Percentiles rank a stretch among this genome's conserved stretches.
These are phyloP conservation scores for Drosophila bocki DNA, from an alignment of 1,140 invertebrate species.

Conservation along the genomic window DNA sequence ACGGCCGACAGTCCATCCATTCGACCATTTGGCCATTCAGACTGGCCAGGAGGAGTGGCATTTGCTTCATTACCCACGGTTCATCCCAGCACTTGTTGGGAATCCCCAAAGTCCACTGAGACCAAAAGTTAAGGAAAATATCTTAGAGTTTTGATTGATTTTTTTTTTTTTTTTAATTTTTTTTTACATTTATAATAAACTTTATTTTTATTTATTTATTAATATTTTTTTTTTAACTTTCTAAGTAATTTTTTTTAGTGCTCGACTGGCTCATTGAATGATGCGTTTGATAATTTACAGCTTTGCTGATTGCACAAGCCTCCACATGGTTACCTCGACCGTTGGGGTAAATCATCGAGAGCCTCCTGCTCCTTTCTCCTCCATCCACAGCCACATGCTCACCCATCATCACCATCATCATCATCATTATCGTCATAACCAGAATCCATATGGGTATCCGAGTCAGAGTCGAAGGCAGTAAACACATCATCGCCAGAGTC, in stretches of 20 bases:
- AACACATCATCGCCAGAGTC: constrained; percentile 33
- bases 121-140: not conserved
- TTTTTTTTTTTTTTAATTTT: not conserved
- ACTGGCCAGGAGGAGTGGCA: constrained; percentile 20
- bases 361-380: not conserved
- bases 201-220: not conserved
- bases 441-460: constrained; percentile 3
- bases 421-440: constrained; percentile 14
- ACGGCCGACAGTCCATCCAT: constrained; percentile 14
- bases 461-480: constrained; percentile 6
- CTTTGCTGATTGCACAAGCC: constrained; percentile 68
- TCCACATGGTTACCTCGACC: constrained; percentile 42
- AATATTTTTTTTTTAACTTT: not conserved
- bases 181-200: not conserved
- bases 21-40: constrained; percentile 27
- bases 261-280: constrained; percentile 47
- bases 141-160: not conserved
- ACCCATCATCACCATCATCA: constrained; percentile 16
- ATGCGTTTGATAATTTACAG: constrained; percentile 78
- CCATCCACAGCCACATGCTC: not conserved
- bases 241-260: not conserved
- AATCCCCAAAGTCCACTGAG: constrained; percentile 10
- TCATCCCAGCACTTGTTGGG: constrained; percentile 24
- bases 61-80: constrained; percentile 52
- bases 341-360: constrained; percentile 7